A percentile compares a stretch with the other conserved stretches of the same genome.
phyloP scores from a whole-genome alignment of 2,113 vertebrate genomes.

The Carassius gibelio region DNA sequence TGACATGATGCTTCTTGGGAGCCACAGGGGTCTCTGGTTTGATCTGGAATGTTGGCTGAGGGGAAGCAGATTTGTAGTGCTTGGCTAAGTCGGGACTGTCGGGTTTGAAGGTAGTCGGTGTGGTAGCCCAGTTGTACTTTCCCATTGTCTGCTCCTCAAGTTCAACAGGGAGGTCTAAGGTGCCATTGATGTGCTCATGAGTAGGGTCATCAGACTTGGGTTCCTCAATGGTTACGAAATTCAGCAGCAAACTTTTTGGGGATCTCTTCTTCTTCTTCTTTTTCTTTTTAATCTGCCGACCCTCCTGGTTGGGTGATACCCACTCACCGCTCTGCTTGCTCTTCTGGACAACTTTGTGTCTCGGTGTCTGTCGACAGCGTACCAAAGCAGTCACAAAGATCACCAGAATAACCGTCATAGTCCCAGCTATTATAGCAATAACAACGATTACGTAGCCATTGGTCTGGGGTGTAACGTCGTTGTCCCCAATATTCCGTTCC shows the following conservation, averaged over 20 bases:
- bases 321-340: slow-evolving; percentile 97
- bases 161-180: slow-evolving; percentile 93
- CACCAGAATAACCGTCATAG: slow-evolving; percentile 92
- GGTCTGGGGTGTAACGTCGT: slow-evolving; percentile 81
- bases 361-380: slow-evolving; percentile 87
- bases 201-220: slow-evolving; percentile 87
- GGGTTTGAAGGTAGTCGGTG: slow-evolving; percentile 94
- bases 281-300: slow-evolving; percentile 94
- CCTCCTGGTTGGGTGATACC: slow-evolving; percentile 97
- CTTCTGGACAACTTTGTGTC: slow-evolving; percentile 91
- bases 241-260: slow-evolving; percentile 91
- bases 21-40: slow-evolving; percentile 97
- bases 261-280: slow-evolving; percentile 96
- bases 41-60: slow-evolving; percentile 96
- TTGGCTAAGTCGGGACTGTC: slow-evolving; percentile 97
- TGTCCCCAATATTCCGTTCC: slow-evolving; percentile 84
- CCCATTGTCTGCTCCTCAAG: slow-evolving; percentile 96
- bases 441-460: slow-evolving; percentile 94
- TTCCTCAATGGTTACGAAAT: slow-evolving; percentile 96
- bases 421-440: slow-evolving; percentile 92
- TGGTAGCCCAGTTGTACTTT: slow-evolving; percentile 95
- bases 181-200: slow-evolving; percentile 91
- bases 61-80: slow-evolving; percentile 97
- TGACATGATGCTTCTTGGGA: slow-evolving; percentile 96
- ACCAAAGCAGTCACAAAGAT: slow-evolving; percentile 94